Base-by-base conservation (phyloP, 2,797 vertebrate species). In the Cryptoblepharus egeriae region DNA sequence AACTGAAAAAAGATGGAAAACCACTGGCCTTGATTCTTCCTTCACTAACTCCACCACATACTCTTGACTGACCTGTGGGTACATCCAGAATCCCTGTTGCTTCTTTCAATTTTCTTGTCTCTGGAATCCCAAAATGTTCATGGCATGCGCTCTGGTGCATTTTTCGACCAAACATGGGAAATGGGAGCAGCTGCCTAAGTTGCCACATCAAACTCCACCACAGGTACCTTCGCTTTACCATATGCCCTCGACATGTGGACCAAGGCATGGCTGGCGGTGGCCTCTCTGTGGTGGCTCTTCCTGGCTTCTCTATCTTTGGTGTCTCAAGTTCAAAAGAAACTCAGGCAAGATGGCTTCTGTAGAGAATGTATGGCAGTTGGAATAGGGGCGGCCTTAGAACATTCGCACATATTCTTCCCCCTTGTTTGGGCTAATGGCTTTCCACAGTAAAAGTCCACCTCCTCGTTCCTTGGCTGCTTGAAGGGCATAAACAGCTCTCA, bases 161-260 rank as follows among this genome's bases (percentile, higher is more conserved):
- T 32, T 74, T 78, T 12, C 70, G 63, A 24, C 77, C 76, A 22
- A 74, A 12, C 16, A 79, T 3, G 26, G 76, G 61, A 37, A 79
- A 18, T 0, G 82, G 82, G 4, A 84, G 42, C 63, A 60, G 26
- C 30, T 79, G 71, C 37, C 70, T 45, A 8, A 84, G 37, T 26
- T 84, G 82, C 82, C 77, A 79, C 1, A 7, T 15, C 76, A 84
- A 60, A 3, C n/a, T 55, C 82, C 82, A 84, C 76, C 49, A 79
- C 2, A 84, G 30, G 15, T 68, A 32, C 4, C 82, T 37, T 13
- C 82, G 71, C 63, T 49, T 79, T 10, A 84, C 28, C 24, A 79
- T 26, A 13, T 24, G 2, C 28, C 76, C 55, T 1, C 6, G 30
- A 42, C 76, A 84, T 2, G 82, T 74, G 30, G 70, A n/a, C 82